These are phyloP conservation scores for Catharus fuscescens DNA, from an alignment of 2,113 vertebrate species.

Conservation along the genomic window DNA sequence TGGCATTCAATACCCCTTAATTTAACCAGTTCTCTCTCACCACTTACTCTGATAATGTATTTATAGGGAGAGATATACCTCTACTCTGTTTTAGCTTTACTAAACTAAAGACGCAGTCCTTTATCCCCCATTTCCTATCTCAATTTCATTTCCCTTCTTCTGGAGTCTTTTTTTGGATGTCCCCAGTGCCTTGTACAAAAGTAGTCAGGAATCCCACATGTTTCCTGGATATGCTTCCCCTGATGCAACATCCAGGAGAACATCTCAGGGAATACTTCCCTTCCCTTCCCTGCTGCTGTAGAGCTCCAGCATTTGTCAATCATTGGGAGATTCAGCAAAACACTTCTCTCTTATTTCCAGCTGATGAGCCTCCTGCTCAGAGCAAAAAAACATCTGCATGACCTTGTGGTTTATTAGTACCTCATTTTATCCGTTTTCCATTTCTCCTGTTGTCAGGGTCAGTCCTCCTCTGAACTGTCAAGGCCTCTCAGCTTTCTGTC, in stretches of 20 bases:
- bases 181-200: slow-evolving; percentile 58
- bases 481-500: slow-evolving; percentile 35
- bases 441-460: slow-evolving; percentile 47
- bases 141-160: neutral
- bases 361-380: slow-evolving; percentile 19
- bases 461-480: slow-evolving; percentile 33
- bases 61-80: neutral
- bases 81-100: neutral
- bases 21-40: neutral
- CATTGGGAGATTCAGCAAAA: slow-evolving; percentile 42
- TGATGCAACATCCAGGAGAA: slow-evolving; percentile 59
- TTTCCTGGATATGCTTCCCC: slow-evolving; percentile 61
- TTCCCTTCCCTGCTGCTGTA: slow-evolving; percentile 23
- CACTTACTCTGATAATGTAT: neutral
- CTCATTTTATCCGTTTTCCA: slow-evolving; percentile 16
- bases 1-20: neutral
- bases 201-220: slow-evolving; percentile 48
- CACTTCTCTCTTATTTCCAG: slow-evolving; percentile 40
- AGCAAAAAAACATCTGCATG: slow-evolving; percentile 52
- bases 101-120: neutral
- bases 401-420: slow-evolving; percentile 63
- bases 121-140: neutral
- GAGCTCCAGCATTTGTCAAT: slow-evolving; percentile 21
- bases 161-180: slow-evolving; percentile 43
- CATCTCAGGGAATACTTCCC: slow-evolving; percentile 38